phyloP scores from a whole-genome alignment of 2,888 invertebrate species.

The Stenodema calcarata region DNA sequence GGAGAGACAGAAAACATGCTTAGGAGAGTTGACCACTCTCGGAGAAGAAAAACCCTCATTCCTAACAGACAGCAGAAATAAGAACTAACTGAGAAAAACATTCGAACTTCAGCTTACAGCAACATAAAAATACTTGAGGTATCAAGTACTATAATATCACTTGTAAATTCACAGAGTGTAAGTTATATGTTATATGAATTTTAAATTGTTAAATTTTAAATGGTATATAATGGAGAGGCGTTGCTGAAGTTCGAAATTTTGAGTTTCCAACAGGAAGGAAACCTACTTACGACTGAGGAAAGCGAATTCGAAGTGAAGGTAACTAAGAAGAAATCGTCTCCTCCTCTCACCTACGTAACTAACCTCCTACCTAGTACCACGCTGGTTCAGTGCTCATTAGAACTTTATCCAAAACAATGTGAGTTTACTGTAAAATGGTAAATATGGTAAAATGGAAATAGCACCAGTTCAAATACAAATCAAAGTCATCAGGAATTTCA shows the following conservation, averaged over 20 bases:
- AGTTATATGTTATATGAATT: too few species aligned
- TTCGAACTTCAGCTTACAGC: background rate
- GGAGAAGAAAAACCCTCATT: background rate
- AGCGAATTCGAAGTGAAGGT: background rate
- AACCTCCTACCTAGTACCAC: background rate
- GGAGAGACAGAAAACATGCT: conserved; percentile 25
- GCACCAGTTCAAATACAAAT: background rate
- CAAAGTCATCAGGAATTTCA: too few species aligned
- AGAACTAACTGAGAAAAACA: background rate
- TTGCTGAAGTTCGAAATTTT: background rate
- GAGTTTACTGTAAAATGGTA: background rate
- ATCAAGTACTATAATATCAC: too few species aligned
- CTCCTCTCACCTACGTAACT: background rate
- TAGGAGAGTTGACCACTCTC: conserved; percentile 34
- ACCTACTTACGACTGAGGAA: background rate
- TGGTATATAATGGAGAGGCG: background rate
- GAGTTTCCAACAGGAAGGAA: background rate
- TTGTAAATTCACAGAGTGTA: too few species aligned
- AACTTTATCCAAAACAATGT: conserved; percentile 12
- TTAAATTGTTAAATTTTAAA: too few species aligned
- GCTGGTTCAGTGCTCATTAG: conserved; percentile 21
- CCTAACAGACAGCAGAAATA: background rate
- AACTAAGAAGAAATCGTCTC: background rate
- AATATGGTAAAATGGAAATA: background rate
- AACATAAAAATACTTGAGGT: too few species aligned